Evolutionary conservation across 2,888 invertebrate species (phyloP), one percentile per base, ranked within the genome.

Genomic region (Halictus quadricinctus): DNA sequence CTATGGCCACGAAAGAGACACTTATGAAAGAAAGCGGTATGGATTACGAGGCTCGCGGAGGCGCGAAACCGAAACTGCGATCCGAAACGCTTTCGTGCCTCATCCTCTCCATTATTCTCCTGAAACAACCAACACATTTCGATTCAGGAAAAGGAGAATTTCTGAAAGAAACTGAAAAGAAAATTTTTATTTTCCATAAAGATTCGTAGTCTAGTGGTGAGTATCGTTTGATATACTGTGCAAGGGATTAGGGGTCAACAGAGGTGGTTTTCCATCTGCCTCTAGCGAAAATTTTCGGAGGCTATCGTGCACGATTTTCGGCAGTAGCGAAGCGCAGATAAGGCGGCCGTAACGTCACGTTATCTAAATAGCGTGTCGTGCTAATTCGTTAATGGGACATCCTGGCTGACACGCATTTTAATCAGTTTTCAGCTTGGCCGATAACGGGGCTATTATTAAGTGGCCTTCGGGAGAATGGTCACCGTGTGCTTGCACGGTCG

Each of bases 331-430:
- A 60, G 60, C 46, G 70, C 69, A 81, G 88, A 90, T 90, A 90
- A 72, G 36, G 41, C 46, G 25, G 46, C 75, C 21, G 82, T 73
- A 75, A 77, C 50, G 73, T 25, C 12, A 8, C 78, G 72, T 80
- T 90, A 90, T 90, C 89, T 90, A 76, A 82, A 88, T 85, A 83
- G 73, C 81, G 43, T 83, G 88, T 81, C 88, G 82, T 80, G 89
- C 85, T 87, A 90, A 92, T 91, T 91, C 87, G 89, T 91, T 88
- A 89, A 88, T 88, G 89, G 86, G 89, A 92, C 89, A 90, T 92
- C 91, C 91, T 92, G 91, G 79, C 86, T 79, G 86, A 75, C 85
- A 88, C 84, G 88, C 84, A 83, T 86, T 90, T 88, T 90, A 90
- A 90, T 90, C 89, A 89, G 78, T 83, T 81, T 88, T 84, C 79